Evolutionary conservation across 2,113 vertebrate species (phyloP).

Genomic region (Leptodactylus fuscus): DNA sequence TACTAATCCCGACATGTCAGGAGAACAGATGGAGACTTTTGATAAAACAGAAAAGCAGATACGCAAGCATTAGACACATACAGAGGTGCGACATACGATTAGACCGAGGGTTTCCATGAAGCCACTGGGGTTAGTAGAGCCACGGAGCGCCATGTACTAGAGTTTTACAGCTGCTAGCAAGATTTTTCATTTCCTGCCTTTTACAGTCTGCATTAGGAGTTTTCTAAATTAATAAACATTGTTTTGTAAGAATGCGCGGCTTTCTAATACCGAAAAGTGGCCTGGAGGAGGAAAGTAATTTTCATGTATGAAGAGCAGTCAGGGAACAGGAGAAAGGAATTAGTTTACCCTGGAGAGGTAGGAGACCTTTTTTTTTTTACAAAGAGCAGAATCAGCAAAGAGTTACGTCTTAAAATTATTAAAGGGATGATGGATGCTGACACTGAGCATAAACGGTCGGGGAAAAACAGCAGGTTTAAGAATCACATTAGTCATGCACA

Average conservation of each 20-base stretch:
- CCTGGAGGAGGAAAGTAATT: conserved; percentile 59
- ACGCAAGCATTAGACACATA: neutral
- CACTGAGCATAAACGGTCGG: conserved; percentile 62
- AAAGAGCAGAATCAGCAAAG: conserved; percentile 63
- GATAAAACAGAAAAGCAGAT: neutral
- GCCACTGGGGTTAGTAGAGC: neutral
- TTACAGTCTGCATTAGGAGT: conserved; percentile 64
- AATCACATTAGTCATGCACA: conserved; percentile 64
- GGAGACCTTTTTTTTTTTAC: conserved; percentile 64
- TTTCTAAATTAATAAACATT: conserved; percentile 66
- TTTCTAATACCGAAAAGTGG: conserved; percentile 16
- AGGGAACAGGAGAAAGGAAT: conserved; percentile 64
- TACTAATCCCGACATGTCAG: too few relatives aligned
- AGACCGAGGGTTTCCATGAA: neutral
- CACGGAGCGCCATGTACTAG: too few relatives aligned
- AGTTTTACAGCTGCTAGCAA: conserved; percentile 57
- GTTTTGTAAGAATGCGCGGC: conserved; percentile 43
- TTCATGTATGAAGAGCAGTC: conserved; percentile 57
- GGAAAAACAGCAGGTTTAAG: conserved; percentile 63
- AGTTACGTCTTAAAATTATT: conserved; percentile 67
- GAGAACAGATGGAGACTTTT: neutral
- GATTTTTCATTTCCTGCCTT: conserved; percentile 64
- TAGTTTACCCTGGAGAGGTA: conserved; percentile 68
- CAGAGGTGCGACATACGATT: neutral
- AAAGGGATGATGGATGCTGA: conserved; percentile 66